phyloP scores from a whole-genome alignment of 2,797 vertebrate genomes.

The Pseudomugil gertrudae region DNA sequence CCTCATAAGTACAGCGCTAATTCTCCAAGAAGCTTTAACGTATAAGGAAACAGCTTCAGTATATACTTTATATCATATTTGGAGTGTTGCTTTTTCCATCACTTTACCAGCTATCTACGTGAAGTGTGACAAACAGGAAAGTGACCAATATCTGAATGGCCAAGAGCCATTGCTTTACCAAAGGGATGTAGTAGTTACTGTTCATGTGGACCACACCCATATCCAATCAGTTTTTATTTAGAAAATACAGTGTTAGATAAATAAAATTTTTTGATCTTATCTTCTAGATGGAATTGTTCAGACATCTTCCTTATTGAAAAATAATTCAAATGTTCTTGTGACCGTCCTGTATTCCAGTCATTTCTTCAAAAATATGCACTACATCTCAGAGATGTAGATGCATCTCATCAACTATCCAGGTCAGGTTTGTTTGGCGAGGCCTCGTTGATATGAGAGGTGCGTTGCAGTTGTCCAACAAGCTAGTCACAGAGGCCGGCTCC shows the following conservation, averaged over 20 bases:
- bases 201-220: background rate
- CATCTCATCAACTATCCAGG: conserved; percentile 60
- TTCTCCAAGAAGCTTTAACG: background rate
- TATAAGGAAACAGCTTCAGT: background rate
- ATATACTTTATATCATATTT: background rate
- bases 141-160: background rate
- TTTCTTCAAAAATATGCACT: conserved; percentile 26
- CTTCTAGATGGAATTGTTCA: background rate
- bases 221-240: background rate
- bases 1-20: background rate
- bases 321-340: conserved; percentile 3
- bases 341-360: conserved; percentile 3
- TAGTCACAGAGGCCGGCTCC: conserved; percentile 56
- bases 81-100: background rate
- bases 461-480: conserved; percentile 60
- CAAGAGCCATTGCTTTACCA: background rate
- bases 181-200: background rate
- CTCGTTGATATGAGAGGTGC: conserved; percentile 71
- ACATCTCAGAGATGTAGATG: conserved; percentile 26
- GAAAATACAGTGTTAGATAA: background rate
- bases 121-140: background rate
- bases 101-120: background rate
- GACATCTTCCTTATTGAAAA: conserved; percentile 6
- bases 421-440: conserved; percentile 60
- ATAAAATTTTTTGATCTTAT: background rate